Evolutionary conservation across 2,113 vertebrate genomes (phyloP).

Genomic region (Perca flavescens): DNA sequence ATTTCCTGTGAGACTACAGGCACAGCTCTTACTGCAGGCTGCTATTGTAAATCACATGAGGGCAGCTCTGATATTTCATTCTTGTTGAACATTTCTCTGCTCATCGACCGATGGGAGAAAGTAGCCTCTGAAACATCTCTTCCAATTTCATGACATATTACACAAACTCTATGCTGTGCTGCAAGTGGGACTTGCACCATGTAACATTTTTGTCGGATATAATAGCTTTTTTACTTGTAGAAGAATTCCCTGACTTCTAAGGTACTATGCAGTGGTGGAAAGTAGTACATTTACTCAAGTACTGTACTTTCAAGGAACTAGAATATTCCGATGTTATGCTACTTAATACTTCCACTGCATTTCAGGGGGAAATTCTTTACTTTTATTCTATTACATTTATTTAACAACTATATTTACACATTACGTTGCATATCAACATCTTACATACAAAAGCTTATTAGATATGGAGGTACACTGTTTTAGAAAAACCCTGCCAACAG

Average conservation of each 20-base stretch:
- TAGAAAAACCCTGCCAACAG: background rate
- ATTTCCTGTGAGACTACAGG: constrained; percentile 73
- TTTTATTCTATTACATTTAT: background rate
- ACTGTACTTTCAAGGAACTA: background rate
- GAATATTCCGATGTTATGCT: background rate
- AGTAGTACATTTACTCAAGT: background rate
- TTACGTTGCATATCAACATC: background rate
- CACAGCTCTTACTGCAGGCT: constrained; percentile 60
- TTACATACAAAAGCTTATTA: background rate
- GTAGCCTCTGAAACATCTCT: constrained; percentile 64
- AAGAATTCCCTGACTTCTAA: constrained; percentile 19
- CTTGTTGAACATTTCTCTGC: constrained; percentile 66
- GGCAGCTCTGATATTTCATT: constrained; percentile 72
- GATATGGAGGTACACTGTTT: background rate
- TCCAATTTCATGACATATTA: constrained; percentile 61
- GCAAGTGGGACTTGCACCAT: constrained; percentile 28
- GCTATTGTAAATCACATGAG: constrained; percentile 68
- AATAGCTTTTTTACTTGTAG: constrained; percentile 40
- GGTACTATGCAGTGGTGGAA: background rate
- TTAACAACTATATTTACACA: background rate
- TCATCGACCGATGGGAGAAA: constrained; percentile 69
- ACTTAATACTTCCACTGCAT: background rate
- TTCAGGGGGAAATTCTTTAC: background rate
- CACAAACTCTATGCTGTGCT: constrained; percentile 31
- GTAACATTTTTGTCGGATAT: constrained; percentile 30